A percentile compares a stretch with the other conserved stretches of the same genome.
phyloP scores from a whole-genome alignment of 2,797 vertebrate genomes.

The Emydoidea blandingii region DNA sequence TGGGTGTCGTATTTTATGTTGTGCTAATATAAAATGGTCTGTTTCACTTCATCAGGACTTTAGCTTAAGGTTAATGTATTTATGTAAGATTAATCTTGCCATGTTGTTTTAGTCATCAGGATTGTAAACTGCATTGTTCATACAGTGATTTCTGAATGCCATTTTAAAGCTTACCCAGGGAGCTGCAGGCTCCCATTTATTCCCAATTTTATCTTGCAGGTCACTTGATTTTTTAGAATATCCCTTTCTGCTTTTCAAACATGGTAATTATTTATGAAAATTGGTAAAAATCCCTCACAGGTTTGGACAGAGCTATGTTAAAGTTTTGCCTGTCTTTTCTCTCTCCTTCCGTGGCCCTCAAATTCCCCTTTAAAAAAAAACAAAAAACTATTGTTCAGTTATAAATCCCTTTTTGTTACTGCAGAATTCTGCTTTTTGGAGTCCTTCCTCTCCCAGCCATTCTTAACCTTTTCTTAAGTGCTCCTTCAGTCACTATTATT shows the following conservation, averaged over 20 bases:
- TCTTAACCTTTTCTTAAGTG: not conserved
- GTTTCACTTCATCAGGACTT: constrained; percentile 71
- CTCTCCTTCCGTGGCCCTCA: constrained; percentile 23
- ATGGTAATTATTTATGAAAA: constrained; percentile 57
- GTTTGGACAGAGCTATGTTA: constrained; percentile 4
- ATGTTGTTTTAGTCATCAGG: constrained; percentile 73
- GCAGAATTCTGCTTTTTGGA: not conserved
- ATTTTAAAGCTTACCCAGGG: constrained; percentile 56
- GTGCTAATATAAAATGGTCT: constrained; percentile 73
- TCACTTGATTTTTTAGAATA: constrained; percentile 56
- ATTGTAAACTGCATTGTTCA: constrained; percentile 66
- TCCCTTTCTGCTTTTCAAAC: constrained; percentile 46
- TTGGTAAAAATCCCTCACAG: not conserved
- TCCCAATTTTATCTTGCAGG: constrained; percentile 63
- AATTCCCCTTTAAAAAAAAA: not conserved
- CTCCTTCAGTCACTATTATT: not conserved
- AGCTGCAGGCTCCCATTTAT: constrained; percentile 64
- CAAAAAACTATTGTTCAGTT: not conserved
- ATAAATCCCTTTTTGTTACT: not conserved
- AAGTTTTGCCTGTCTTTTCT: constrained; percentile 37
- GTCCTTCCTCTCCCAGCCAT: not conserved
- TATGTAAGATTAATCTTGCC: constrained; percentile 75
- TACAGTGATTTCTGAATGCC: constrained; percentile 59
- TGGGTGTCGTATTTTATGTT: constrained; percentile 44
- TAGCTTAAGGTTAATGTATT: constrained; percentile 79